A percentile compares a stretch with the other conserved stretches of the same genome.
These are phyloP conservation scores for Nothocercus nigrocapillus DNA, from an alignment of 2,113 vertebrate species.

Conservation along the genomic window DNA sequence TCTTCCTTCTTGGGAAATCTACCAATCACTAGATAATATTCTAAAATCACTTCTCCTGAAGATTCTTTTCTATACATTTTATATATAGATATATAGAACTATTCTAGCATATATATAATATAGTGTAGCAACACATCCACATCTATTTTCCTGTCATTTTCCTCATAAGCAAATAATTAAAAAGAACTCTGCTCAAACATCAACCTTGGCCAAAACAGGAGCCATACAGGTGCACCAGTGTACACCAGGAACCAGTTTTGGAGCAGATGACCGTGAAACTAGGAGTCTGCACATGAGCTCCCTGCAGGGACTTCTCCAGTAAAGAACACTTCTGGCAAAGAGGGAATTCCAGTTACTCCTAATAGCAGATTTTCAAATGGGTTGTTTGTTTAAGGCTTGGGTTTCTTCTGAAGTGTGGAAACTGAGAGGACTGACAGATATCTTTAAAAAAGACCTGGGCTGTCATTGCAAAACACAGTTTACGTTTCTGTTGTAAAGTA, in stretches of 20 bases:
- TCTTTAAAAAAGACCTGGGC: background rate
- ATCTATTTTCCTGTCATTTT: background rate
- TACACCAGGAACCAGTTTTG: accelerated
- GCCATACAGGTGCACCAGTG: too few species aligned
- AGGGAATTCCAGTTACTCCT: background rate
- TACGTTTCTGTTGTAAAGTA: background rate
- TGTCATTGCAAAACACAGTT: background rate
- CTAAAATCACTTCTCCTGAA: background rate
- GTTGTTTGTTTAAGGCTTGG: background rate
- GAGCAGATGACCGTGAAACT: accelerated
- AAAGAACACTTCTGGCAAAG: background rate
- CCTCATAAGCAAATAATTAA: background rate
- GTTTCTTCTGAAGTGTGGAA: background rate
- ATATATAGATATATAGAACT: accelerated
- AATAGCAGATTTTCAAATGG: background rate
- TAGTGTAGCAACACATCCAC: background rate
- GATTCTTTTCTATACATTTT: background rate
- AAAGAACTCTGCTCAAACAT: background rate
- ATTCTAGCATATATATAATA: accelerated
- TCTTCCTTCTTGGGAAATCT: background rate
- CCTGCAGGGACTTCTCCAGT: background rate
- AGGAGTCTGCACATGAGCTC: accelerated
- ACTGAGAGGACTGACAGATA: background rate
- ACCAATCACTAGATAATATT: background rate
- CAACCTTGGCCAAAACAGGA: background rate